Percentiles rank a stretch among this genome's conserved stretches.
These are phyloP conservation scores for Loxodonta africana DNA, from an alignment of 2,113 vertebrate species.

Conservation along the genomic window DNA sequence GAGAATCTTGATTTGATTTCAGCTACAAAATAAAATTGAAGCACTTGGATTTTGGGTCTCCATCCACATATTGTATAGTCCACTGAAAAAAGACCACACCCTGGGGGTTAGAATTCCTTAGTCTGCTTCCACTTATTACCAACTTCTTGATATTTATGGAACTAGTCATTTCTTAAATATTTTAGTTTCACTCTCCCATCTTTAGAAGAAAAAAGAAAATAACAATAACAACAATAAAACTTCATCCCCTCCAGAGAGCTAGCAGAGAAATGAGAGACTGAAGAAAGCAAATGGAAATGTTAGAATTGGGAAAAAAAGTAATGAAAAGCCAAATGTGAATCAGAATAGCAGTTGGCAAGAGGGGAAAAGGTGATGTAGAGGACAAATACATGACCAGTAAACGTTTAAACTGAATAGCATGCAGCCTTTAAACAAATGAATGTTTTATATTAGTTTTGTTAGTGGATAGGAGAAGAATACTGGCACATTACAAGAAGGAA, in stretches of 20 bases:
- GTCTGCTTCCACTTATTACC: not conserved
- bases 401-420: not conserved
- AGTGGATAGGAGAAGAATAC: not conserved
- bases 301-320: not conserved
- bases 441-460: not conserved
- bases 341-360: not conserved
- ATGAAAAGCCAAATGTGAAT: not conserved
- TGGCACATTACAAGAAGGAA: not conserved
- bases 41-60: constrained; percentile 15
- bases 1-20: constrained; percentile 30
- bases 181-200: not conserved
- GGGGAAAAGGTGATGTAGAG: not conserved
- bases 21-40: not conserved
- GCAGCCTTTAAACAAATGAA: not conserved
- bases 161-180: constrained; percentile 32
- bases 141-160: constrained; percentile 22
- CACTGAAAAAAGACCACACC: not conserved
- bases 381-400: not conserved
- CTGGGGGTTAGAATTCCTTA: not conserved
- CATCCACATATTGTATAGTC: not conserved
- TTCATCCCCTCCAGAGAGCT: not conserved
- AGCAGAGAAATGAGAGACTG: not conserved
- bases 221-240: not conserved
- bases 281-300: constrained; percentile 23
- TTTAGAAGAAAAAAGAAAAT: constrained; percentile 52